A percentile compares a stretch with the other conserved stretches of the same genome.
These are phyloP conservation scores for Cygnus olor DNA, from an alignment of 2,797 vertebrate genomes.

Conservation along the genomic window DNA sequence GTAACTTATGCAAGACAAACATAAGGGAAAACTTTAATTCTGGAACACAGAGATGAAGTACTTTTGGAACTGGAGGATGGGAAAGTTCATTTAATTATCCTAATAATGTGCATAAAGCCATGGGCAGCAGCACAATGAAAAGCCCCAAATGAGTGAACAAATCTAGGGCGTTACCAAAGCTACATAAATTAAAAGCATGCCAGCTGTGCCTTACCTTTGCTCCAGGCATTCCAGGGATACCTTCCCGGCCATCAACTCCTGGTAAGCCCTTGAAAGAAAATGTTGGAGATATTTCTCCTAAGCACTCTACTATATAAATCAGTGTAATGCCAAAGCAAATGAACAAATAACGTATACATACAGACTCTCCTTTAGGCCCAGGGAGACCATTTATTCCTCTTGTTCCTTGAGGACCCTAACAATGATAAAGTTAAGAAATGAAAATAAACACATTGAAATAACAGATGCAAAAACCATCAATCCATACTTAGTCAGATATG, in stretches of 20 bases:
- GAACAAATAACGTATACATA: conserved; percentile 76
- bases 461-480: background rate
- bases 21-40: background rate
- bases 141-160: background rate
- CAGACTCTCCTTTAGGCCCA: conserved; percentile 93
- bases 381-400: conserved; percentile 94
- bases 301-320: background rate
- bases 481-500: background rate
- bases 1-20: background rate
- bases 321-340: background rate
- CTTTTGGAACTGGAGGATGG: background rate
- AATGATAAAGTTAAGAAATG: background rate
- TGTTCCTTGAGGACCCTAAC: conserved; percentile 86
- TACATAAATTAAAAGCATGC: background rate
- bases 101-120: background rate
- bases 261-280: conserved; percentile 86
- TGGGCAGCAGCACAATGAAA: background rate
- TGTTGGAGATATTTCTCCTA: background rate
- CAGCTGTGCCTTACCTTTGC: conserved; percentile 84
- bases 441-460: background rate
- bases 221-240: conserved; percentile 96
- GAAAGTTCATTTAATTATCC: background rate
- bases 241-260: conserved; percentile 91
- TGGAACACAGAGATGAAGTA: background rate
- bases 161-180: background rate